A percentile compares a stretch with the other conserved stretches of the same genome.
These are phyloP conservation scores for Formica selysi DNA, from an alignment of 1,140 invertebrate species.

Conservation along the genomic window DNA sequence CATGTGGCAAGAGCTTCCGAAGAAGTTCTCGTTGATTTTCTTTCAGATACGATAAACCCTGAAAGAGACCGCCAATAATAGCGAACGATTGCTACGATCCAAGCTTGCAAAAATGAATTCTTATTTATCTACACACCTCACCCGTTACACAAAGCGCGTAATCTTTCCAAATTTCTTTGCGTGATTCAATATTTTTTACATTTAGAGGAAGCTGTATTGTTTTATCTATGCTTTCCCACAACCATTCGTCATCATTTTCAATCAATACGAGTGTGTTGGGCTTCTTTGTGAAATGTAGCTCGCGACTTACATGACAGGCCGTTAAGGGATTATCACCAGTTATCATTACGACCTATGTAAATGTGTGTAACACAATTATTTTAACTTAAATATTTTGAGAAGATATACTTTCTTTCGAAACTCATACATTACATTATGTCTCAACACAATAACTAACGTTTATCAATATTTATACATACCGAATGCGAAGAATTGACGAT, in stretches of 20 bases:
- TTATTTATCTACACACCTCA: conserved; percentile 87
- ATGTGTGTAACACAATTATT: neutral
- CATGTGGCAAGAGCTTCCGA: conserved; percentile 92
- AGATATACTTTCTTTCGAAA: neutral
- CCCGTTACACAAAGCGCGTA: conserved; percentile 98
- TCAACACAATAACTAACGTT: neutral
- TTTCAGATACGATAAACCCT: conserved; percentile 92
- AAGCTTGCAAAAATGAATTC: neutral
- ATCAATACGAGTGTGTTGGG: conserved; percentile 91
- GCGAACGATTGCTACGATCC: neutral
- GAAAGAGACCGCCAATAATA: conserved; percentile 67
- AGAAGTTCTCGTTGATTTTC: conserved; percentile 89
- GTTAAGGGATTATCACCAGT: conserved; percentile 99
- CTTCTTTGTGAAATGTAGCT: conserved; percentile 95
- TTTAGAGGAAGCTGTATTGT: conserved; percentile 88
- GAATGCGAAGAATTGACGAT: conserved; percentile 96
- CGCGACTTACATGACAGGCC: conserved; percentile 98
- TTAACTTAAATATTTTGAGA: neutral
- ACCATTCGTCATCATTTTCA: conserved; percentile 87
- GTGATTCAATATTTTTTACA: conserved; percentile 83
- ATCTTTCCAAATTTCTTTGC: conserved; percentile 88
- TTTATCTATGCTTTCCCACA: conserved; percentile 95
- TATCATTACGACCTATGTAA: conserved; percentile 96
- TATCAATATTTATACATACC: conserved; percentile 85
- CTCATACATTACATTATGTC: neutral